Evolutionary conservation across 1,140 invertebrate species (phyloP).

Genomic region (Trichogramma pretiosum): DNA sequence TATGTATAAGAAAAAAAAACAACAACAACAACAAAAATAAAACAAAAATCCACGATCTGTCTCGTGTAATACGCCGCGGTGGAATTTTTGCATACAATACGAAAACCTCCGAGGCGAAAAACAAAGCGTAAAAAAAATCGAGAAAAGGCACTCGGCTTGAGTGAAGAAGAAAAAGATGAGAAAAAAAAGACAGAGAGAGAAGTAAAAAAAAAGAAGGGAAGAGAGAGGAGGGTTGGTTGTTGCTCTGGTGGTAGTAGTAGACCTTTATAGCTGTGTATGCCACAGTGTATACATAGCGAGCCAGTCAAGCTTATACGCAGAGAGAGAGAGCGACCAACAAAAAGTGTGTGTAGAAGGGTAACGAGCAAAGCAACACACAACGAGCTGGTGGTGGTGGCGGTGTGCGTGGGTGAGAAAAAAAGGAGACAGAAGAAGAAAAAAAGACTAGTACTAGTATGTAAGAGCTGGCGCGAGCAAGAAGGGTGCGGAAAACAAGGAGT

Average conservation of each 20-base stretch:
- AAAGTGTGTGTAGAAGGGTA: too few relatives aligned
- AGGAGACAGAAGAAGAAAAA: background rate
- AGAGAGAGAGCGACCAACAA: constrained; percentile 3
- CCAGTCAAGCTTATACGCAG: background rate
- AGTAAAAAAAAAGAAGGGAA: constrained; percentile 1
- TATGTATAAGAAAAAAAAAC: constrained; percentile 17
- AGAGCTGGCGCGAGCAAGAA: too few relatives aligned
- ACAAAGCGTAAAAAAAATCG: background rate
- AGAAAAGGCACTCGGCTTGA: background rate
- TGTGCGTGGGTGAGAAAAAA: too few relatives aligned
- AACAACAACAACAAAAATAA: constrained; percentile 7
- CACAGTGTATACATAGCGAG: too few relatives aligned
- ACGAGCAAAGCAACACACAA: too few relatives aligned
- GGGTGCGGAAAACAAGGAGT: too few relatives aligned
- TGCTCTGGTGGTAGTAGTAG: too few relatives aligned
- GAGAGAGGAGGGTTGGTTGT: too few relatives aligned
- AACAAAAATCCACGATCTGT: background rate
- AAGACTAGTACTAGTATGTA: too few relatives aligned
- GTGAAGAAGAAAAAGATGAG: background rate
- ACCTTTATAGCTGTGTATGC: too few relatives aligned
- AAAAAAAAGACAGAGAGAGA: background rate
- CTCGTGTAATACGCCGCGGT: too few relatives aligned
- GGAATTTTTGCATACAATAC: background rate
- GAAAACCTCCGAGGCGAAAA: background rate
- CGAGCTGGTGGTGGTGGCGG: too few relatives aligned